phyloP scores from a whole-genome alignment of 2,113 vertebrate species.

The Pimephales promelas region DNA sequence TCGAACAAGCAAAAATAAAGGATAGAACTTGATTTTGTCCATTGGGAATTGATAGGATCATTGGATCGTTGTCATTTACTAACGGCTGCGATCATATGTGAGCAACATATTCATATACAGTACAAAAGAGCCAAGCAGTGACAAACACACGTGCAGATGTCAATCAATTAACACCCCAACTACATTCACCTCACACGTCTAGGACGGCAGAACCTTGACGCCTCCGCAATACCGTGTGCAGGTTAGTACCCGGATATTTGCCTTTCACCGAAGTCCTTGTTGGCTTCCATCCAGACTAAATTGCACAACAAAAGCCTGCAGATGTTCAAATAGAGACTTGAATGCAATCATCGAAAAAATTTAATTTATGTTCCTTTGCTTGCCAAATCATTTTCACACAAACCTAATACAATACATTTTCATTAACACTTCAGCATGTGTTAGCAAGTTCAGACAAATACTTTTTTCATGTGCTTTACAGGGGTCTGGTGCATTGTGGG shows the following conservation, averaged over 20 bases:
- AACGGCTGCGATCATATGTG: too few species aligned
- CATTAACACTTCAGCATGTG: neutral
- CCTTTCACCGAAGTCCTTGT: conserved; percentile 48
- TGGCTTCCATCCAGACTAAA: conserved; percentile 44
- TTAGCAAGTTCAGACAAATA: conserved; percentile 6
- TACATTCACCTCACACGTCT: neutral
- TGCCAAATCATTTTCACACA: neutral
- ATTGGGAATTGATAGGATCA: too few species aligned
- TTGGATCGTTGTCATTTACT: too few species aligned
- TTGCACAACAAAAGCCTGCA: conserved; percentile 39
- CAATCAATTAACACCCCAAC: conserved; percentile 20
- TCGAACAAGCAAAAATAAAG: too few species aligned
- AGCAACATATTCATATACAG: neutral
- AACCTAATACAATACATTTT: neutral
- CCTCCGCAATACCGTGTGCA: neutral
- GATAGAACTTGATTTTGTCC: too few species aligned
- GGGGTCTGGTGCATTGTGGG: neutral
- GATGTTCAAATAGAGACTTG: conserved; percentile 34
- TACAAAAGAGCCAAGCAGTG: conserved; percentile 7
- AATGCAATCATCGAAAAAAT: neutral
- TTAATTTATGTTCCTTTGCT: neutral
- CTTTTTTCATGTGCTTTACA: neutral
- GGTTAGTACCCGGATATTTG: conserved; percentile 53
- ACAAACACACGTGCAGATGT: neutral
- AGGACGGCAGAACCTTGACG: neutral